Conservation (phyloP, 2,113 vertebrate species). For the Oenanthe melanoleuca region DNA sequence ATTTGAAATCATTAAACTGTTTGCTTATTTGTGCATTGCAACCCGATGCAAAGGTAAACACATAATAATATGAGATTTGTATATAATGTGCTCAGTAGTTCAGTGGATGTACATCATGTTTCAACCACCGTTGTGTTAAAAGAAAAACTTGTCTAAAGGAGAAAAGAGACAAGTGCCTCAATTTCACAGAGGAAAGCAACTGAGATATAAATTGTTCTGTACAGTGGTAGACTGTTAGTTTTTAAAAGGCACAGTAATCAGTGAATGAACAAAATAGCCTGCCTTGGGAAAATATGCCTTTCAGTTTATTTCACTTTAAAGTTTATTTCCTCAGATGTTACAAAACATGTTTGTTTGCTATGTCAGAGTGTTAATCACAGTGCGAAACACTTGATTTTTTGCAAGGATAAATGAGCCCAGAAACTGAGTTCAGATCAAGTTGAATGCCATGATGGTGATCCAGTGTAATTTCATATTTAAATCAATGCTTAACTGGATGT, state of each 20-base stretch:
- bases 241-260: slow-evolving; percentile 68
- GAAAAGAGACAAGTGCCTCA: slow-evolving; percentile 32
- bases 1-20: slow-evolving; percentile 67
- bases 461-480: slow-evolving; percentile 43
- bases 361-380: slow-evolving; percentile 64
- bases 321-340: slow-evolving; percentile 70
- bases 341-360: slow-evolving; percentile 32
- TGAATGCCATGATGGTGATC: slow-evolving; percentile 42
- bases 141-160: slow-evolving; percentile 49
- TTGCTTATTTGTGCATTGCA: slow-evolving; percentile 50
- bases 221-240: slow-evolving; percentile 57
- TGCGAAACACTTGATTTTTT: slow-evolving; percentile 64
- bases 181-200: slow-evolving; percentile 57
- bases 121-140: slow-evolving; percentile 41
- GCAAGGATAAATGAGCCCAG: slow-evolving; percentile 61
- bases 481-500: slow-evolving; percentile 16
- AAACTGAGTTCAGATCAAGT: slow-evolving; percentile 59
- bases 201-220: slow-evolving; percentile 63
- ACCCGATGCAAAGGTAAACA: slow-evolving; percentile 46
- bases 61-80: background rate
- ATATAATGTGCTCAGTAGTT: background rate
- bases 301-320: slow-evolving; percentile 66
- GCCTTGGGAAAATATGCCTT: slow-evolving; percentile 70
- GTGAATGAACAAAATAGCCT: slow-evolving; percentile 69
- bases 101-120: background rate